Evolutionary conservation across 2,113 vertebrate genomes (phyloP).

Genomic region (Vireo altiloquus): DNA sequence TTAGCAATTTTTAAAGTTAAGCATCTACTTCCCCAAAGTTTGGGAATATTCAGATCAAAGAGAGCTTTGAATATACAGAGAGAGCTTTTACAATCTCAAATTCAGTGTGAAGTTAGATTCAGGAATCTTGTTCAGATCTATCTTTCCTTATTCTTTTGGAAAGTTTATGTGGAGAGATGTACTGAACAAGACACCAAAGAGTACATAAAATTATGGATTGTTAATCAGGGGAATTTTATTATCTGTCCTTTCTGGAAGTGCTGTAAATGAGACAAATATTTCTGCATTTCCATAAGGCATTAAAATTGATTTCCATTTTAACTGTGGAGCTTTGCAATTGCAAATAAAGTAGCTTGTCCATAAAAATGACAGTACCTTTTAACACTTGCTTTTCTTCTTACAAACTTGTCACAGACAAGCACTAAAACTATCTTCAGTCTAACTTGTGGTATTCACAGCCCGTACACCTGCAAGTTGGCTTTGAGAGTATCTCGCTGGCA

Average conservation of each 20-base stretch:
- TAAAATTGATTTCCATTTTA: constrained; percentile 65
- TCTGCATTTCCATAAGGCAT: constrained; percentile 46
- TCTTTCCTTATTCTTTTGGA: background rate
- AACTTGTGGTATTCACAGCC: background rate
- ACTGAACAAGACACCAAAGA: background rate
- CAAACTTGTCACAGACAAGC: background rate
- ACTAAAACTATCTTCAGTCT: background rate
- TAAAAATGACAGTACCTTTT: constrained; percentile 22
- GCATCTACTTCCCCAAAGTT: background rate
- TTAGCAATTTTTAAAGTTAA: background rate
- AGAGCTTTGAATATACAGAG: background rate
- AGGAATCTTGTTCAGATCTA: background rate
- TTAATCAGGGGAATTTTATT: constrained; percentile 47
- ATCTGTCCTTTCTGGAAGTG: constrained; percentile 17
- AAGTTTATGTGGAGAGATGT: background rate
- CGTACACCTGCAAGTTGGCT: background rate
- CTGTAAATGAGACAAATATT: constrained; percentile 65
- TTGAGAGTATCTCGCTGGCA: background rate
- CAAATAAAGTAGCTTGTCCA: constrained; percentile 52
- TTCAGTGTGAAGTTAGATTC: background rate
- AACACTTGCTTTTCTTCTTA: constrained; percentile 33
- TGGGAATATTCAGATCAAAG: background rate
- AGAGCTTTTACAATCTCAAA: background rate
- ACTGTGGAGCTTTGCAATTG: constrained; percentile 38
- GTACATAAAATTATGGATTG: constrained; percentile 29